Percentiles rank a stretch among this genome's conserved stretches.
These are phyloP conservation scores for Salvator merianae DNA, from an alignment of 2,113 vertebrate species.

Conservation along the genomic window DNA sequence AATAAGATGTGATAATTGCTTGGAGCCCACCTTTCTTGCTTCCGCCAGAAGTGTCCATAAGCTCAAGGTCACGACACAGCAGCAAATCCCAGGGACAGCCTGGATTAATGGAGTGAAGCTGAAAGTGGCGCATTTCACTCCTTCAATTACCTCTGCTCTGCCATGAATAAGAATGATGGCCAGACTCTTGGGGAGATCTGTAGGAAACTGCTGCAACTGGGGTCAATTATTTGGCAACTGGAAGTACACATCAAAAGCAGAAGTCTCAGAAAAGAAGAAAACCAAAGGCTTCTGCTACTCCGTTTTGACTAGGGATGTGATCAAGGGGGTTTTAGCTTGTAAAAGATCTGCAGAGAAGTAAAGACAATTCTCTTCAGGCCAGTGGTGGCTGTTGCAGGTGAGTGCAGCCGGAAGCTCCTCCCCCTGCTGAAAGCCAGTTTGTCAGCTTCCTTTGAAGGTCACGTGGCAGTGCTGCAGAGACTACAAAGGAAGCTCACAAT, in stretches of 20 bases:
- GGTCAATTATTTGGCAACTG: background rate
- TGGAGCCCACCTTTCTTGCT: conserved; percentile 3
- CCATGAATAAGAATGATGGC: background rate
- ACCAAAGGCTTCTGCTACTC: conserved; percentile 1
- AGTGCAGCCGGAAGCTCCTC: too few relatives aligned
- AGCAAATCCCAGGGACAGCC: background rate
- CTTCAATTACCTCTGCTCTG: conserved; percentile 10
- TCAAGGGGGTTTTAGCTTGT: background rate
- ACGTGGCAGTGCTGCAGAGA: too few relatives aligned
- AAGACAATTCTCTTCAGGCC: background rate
- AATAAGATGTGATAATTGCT: background rate
- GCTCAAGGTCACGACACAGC: conserved; percentile 11
- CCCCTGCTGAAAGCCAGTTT: too few relatives aligned
- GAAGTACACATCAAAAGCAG: conserved; percentile 12
- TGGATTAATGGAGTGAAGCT: conserved; percentile 20
- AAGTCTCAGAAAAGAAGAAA: background rate
- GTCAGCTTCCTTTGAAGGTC: too few relatives aligned
- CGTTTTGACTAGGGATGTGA: background rate
- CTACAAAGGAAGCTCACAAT: too few relatives aligned
- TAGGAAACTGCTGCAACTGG: background rate
- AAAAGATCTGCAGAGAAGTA: background rate
- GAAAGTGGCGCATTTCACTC: conserved; percentile 4
- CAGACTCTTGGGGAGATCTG: background rate
- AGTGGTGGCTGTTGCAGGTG: too few relatives aligned
- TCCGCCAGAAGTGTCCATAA: background rate